Base-by-base conservation (phyloP, 2,888 invertebrate genomes). In the Lasius fuliginosus region DNA sequence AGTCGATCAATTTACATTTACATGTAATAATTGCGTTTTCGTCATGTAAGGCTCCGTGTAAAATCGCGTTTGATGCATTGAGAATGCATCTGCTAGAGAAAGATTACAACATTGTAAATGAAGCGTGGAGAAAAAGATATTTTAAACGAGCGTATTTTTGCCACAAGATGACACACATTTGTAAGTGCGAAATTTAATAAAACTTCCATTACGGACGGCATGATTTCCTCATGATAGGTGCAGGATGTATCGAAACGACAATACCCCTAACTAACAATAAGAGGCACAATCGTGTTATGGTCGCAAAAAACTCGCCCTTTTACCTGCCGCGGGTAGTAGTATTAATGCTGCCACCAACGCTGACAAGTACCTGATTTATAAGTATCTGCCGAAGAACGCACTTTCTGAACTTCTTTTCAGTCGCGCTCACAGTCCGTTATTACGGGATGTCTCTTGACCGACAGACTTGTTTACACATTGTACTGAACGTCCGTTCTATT, bases 331-430 rank as follows among this genome's bases (percentile, higher is more conserved):
- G 79, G 9, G 68, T 36, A n/a, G 60, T 74, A 79, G 42, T 65
- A 71, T 46, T 77, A 69, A 65, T 79, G 36, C 64, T 49, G 40
- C 64, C 5, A 40, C 12, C 3, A 40, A 12, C 40, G 3, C 11
- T 2, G 23, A 46, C 77, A 86, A 79, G 73, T 86, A 77, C 83
- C 86, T 90, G 90, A 90, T 89, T 90, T 90, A 89, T 90, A 83
- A 46, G 6, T 36, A 42, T 64, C 65, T 64, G 58, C 75, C 53
- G 60, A 64, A 81, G 84, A 81, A 62, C 46, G 42, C 49, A 58
- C 58, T 36, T 23, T 30, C 68, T 62, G 62, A 76, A 69, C 56
- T 76, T 27, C n/a, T 8, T 76, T 23, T 67, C 15, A 46, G 33
- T 64, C 18, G 67, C n/a, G 40, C 40, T 76, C 27, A 65, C 65